phyloP scores from a whole-genome alignment of 1,140 invertebrate genomes.

The Pygmarrhopalites habei region DNA sequence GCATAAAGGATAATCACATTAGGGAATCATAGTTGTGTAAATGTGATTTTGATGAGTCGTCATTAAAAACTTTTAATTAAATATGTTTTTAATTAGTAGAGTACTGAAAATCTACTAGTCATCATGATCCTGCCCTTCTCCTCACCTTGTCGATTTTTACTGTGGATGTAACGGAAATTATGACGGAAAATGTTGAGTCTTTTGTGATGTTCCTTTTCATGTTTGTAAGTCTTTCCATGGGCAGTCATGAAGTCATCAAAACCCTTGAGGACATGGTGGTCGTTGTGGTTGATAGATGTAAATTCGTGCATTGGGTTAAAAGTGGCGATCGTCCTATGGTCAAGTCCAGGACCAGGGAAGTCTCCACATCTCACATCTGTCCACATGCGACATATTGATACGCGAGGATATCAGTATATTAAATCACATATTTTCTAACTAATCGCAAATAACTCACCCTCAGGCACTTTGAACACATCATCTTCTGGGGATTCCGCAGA shows the following conservation, averaged over 20 bases:
- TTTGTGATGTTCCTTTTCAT: slow-evolving; percentile 57
- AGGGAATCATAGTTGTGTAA: too few species aligned
- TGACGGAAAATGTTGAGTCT: slow-evolving; percentile 78
- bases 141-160: slow-evolving; percentile 70
- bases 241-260: slow-evolving; percentile 69
- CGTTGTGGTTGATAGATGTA: slow-evolving; percentile 62
- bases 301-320: slow-evolving; percentile 94
- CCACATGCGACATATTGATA: too few species aligned
- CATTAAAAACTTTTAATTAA: too few species aligned
- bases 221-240: slow-evolving; percentile 64
- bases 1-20: too few species aligned
- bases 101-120: too few species aligned
- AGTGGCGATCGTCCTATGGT: slow-evolving; percentile 54
- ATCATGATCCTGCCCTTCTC: too few species aligned
- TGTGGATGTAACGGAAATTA: slow-evolving; percentile 76
- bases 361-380: slow-evolving; percentile 63
- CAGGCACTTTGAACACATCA: slow-evolving; percentile 60
- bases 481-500: slow-evolving; percentile 57
- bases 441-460: slow-evolving; percentile 49
- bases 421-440: too few species aligned
- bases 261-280: slow-evolving; percentile 64
- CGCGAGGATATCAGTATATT: slow-evolving; percentile 1
- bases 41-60: too few species aligned
- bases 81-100: too few species aligned
- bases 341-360: slow-evolving; percentile 81